These are phyloP conservation scores for Seira ritae DNA, from an alignment of 2,888 invertebrate genomes.

Conservation along the genomic window DNA sequence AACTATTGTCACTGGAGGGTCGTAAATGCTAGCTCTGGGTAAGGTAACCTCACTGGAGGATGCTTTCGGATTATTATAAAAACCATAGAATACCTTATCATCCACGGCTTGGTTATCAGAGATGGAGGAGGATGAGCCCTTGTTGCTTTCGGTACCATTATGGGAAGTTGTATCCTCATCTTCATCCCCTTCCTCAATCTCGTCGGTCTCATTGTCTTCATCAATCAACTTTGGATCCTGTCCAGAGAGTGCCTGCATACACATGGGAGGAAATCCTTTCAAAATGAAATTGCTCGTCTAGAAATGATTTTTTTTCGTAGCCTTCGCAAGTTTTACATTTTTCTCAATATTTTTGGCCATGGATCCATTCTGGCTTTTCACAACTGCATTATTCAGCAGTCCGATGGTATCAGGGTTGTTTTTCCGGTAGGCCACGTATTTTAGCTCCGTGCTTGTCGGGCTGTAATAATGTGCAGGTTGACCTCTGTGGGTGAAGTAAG, in stretches of 20 bases:
- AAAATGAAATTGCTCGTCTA: too few species aligned
- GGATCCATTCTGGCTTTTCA: background rate
- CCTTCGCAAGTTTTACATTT: conserved; percentile 2
- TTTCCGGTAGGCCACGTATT: conserved; percentile 54
- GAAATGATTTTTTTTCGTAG: background rate
- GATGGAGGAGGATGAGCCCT: conserved; percentile 57
- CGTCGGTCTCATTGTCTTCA: conserved; percentile 7
- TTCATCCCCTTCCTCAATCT: conserved; percentile 53
- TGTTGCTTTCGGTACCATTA: conserved; percentile 38
- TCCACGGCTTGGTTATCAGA: conserved; percentile 68
- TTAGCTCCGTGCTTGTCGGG: conserved; percentile 52
- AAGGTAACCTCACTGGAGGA: conserved; percentile 62
- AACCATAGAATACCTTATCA: conserved; percentile 71
- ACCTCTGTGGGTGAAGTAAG: conserved; percentile 52
- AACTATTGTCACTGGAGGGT: background rate
- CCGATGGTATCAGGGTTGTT: conserved; percentile 62
- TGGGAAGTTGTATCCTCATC: conserved; percentile 61
- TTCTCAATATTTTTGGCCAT: background rate
- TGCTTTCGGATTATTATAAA: conserved; percentile 68
- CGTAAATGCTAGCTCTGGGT: conserved; percentile 19
- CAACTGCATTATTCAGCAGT: conserved; percentile 41
- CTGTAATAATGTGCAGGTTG: conserved; percentile 64
- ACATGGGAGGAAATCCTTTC: background rate
- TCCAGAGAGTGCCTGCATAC: background rate
- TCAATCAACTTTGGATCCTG: conserved; percentile 14